Base-by-base conservation (phyloP, 2,113 vertebrate species). In the Dolichotis patagonum region DNA sequence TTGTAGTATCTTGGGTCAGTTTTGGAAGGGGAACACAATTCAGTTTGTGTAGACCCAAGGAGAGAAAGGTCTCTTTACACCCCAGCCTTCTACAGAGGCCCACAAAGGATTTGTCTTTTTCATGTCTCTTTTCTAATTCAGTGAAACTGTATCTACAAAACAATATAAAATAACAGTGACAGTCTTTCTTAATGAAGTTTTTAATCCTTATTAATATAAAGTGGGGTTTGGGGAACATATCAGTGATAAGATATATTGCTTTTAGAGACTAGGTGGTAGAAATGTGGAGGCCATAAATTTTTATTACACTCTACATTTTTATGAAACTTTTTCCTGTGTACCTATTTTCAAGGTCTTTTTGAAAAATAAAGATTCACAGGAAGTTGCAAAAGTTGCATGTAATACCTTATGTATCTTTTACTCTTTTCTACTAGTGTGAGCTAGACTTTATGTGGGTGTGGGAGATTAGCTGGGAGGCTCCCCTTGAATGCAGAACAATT, bases 131-230 rank as follows among this genome's bases (percentile, higher is more conserved):
- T 84, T 85, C 56, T 90, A 54, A 35, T 67, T 85, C 52, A 52
- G 63, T 85, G 5, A 67, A 82, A 32, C 41, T 35, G 2, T 92
- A 77, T 82, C 20, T 95, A 49, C 20, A 94, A 30, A 88, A 71
- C 52, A 67, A 38, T n/a, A 6, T 60, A 30, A 78, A 90, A 35
- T 89, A 49, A 30, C 69, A 58, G 12, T 62, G 28, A 82, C 67
- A 85, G 14, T 87, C 24, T 96, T 90, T 80, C 86, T 43, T 94
- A 67, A 86, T 49, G 75, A 67, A 84, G 90, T 52, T 80, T 80
- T 80, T 54, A 54, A 80, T 91, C 1, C 30, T 96, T 60, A 41
- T 85, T 90, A 82, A 67, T 32, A 26, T 83, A 20, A 12, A 87
- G 3, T 54, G 83, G n/a, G 35, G 60, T 85, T 95, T 83, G 3